phyloP scores from a whole-genome alignment of 2,888 invertebrate genomes.

The Napeogenes sylphis region DNA sequence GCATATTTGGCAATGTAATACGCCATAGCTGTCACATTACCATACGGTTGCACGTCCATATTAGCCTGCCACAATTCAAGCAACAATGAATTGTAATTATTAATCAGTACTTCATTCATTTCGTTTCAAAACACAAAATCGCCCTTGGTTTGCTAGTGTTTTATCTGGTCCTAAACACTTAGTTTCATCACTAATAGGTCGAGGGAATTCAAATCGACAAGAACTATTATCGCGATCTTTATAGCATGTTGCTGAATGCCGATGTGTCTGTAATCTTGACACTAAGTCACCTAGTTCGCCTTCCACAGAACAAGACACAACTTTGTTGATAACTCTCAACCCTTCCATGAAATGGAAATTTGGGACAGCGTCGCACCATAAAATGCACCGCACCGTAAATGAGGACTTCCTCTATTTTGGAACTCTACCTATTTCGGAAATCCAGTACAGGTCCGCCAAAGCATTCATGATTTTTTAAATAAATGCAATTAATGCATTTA shows the following conservation, averaged over 20 bases:
- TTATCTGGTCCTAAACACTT: conserved; percentile 38
- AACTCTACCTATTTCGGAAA: conserved; percentile 44
- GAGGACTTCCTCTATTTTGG: conserved; percentile 43
- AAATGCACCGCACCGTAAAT: conserved; percentile 41
- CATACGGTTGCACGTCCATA: conserved; percentile 46
- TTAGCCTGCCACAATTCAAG: conserved; percentile 40
- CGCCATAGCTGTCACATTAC: conserved; percentile 40
- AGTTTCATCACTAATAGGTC: conserved; percentile 30
- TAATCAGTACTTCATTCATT: conserved; percentile 34
- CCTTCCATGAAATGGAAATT: conserved; percentile 31
- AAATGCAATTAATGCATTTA: too few relatives aligned
- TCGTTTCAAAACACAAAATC: conserved; percentile 40
- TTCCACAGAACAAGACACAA: conserved; percentile 36
- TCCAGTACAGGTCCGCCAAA: conserved; percentile 24
- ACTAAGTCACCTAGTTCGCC: too few relatives aligned
- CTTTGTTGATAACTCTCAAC: conserved; percentile 30
- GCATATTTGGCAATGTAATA: conserved; percentile 43
- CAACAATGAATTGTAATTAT: conserved; percentile 41
- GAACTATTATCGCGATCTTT: conserved; percentile 27
- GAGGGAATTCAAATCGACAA: conserved; percentile 37
- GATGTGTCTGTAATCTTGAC: conserved; percentile 32
- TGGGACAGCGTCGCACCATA: conserved; percentile 36
- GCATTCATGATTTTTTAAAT: too few relatives aligned
- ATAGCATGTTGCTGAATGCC: conserved; percentile 32
- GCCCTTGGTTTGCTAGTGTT: conserved; percentile 38